These are phyloP conservation scores for Rhyacophila brunnea DNA, from an alignment of 1,140 invertebrate genomes.

Conservation along the genomic window DNA sequence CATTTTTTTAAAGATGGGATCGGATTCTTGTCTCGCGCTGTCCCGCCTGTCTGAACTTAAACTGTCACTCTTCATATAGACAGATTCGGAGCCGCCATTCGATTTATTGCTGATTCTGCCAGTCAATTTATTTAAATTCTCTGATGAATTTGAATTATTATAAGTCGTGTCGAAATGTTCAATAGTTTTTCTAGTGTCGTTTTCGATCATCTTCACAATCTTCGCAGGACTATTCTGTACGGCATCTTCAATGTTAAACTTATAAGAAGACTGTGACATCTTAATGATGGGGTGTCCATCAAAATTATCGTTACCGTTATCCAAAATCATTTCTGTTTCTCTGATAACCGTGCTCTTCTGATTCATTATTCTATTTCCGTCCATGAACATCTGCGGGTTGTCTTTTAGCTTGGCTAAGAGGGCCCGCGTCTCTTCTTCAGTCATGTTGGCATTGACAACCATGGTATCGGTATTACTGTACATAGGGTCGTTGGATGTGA, in stretches of 20 bases:
- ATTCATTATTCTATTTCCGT: conserved; percentile 45
- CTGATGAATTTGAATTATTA: conserved; percentile 2
- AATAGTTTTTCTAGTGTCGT: conserved; percentile 24
- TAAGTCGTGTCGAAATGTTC: conserved; percentile 1
- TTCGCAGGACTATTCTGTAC: conserved; percentile 41
- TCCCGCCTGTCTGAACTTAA: not conserved
- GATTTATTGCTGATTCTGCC: conserved; percentile 22
- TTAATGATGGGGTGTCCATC: conserved; percentile 24
- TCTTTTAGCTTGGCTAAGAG: conserved; percentile 50
- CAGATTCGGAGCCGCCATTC: conserved; percentile 4
- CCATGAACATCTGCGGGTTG: conserved; percentile 41
- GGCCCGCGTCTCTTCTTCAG: conserved; percentile 47
- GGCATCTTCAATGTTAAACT: conserved; percentile 34
- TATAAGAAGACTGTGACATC: conserved; percentile 29
- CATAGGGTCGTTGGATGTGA: conserved; percentile 46
- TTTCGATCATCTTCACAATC: conserved; percentile 33
- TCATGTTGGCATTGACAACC: conserved; percentile 47
- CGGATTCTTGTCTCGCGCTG: not conserved
- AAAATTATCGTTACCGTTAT: conserved; percentile 37
- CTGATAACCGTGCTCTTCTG: conserved; percentile 46
- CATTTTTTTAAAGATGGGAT: conserved; percentile 10
- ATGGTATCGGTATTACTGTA: conserved; percentile 53
- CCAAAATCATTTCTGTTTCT: conserved; percentile 40
- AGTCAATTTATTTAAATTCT: conserved; percentile 15
- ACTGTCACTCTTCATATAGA: conserved; percentile 3